Base-by-base conservation (phyloP, 2,113 vertebrate species). In the Anthoscopus minutus region DNA sequence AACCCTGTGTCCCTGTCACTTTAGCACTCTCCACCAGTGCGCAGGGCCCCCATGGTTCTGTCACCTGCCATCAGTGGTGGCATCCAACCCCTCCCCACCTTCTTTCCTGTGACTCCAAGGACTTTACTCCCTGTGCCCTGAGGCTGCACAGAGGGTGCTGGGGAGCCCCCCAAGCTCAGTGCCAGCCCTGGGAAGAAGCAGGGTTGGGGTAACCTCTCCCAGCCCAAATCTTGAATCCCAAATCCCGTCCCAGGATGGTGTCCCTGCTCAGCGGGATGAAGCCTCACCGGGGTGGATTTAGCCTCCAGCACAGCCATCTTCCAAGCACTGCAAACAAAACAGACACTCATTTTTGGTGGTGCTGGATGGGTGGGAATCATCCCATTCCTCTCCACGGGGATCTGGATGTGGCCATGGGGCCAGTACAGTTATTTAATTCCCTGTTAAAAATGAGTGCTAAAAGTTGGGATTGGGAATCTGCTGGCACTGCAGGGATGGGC, bases 281-380 rank as follows among this genome's bases (percentile, higher is more conserved):
- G 53, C 89, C 98, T 99, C 97, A 99, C 99, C 93, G 98, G 98
- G 76, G 98, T 99, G 77, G 98, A 97, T 94, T 98, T 98, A 2
- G 98, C 97, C 88, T 99, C 99, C 66, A 99, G 93, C 76, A 99
- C 91, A 0, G 99, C 98, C 42, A 99, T 98, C 97, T 99, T 99
- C 99, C 99, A 99, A 0, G 99, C 99, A 37, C 99, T 99, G 97
- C 48, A 86, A 97, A 93, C 13, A 77, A 70, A 97, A 84, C 27
- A 18, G 53, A 76, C 24, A 20, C 3, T 17, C 0, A 0, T 25
- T 8, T 84, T 65, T 56, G 64, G 45, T 10, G 13, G 54, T 22
- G 37, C 31, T n/a, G 61, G 16, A 25, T 30, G 21, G 25, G 15
- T 9, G 7, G 48, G 44, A 58, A 51, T n/a, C n/a, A 56, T 64